Conservation (phyloP, 2,113 vertebrate genomes). For the Motacilla alba region DNA sequence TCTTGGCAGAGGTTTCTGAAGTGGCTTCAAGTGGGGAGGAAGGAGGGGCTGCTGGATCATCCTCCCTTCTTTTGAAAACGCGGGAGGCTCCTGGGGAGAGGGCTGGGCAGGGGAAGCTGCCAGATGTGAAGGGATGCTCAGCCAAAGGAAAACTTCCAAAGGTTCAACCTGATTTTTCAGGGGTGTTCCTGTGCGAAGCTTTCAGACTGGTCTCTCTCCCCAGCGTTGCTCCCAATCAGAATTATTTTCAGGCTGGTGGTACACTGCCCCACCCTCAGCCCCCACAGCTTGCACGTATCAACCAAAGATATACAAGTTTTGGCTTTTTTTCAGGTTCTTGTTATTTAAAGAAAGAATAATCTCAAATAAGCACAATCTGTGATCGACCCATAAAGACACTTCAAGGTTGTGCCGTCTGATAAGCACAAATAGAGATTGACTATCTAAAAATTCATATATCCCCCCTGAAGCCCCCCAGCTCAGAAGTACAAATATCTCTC, state of each 20-base stretch:
- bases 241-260: not conserved
- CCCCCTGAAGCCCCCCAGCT: not conserved
- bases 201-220: not conserved
- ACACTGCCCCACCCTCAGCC: not conserved
- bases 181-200: not conserved
- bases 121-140: constrained; percentile 16
- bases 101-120: not conserved
- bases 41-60: not conserved
- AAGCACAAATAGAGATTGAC: not conserved
- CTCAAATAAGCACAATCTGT: not conserved
- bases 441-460: not conserved
- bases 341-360: not conserved
- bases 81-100: not conserved
- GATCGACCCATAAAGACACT: not conserved
- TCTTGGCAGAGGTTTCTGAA: constrained; percentile 20
- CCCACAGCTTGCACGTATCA: not conserved
- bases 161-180: not conserved
- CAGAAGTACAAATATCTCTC: constrained; percentile 1
- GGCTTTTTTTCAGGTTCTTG: not conserved
- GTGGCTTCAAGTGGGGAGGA: not conserved
- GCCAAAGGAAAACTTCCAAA: not conserved
- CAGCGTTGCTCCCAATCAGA: not conserved
- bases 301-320: not conserved
- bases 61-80: not conserved
- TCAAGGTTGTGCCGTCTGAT: constrained; percentile 2